Percentiles rank a stretch among this genome's conserved stretches.
phyloP scores from a whole-genome alignment of 2,797 vertebrate species.

The Loris lydekkerianus region DNA sequence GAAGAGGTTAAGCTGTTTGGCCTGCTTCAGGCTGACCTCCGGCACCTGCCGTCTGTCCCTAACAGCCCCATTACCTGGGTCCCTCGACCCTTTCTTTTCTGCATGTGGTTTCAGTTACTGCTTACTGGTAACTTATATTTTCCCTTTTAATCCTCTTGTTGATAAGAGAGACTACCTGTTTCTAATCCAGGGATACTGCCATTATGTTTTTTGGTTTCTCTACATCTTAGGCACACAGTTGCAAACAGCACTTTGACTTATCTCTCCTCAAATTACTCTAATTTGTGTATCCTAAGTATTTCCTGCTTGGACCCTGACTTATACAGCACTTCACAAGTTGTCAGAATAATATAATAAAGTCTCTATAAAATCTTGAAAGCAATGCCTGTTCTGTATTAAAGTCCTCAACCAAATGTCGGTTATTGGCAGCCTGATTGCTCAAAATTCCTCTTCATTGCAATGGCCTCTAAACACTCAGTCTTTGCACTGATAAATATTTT shows the following conservation, averaged over 20 bases:
- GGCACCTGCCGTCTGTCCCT: too few relatives aligned
- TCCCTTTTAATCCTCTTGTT: neutral
- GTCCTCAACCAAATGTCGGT: neutral
- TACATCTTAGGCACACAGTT: neutral
- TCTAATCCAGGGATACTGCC: rapidly evolving
- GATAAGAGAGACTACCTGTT: neutral
- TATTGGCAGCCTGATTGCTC: neutral
- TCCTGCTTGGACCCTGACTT: neutral
- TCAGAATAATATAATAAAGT: conserved; percentile 2
- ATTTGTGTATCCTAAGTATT: neutral
- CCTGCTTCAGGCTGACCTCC: too few relatives aligned
- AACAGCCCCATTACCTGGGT: too few relatives aligned
- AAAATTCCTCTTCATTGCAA: neutral
- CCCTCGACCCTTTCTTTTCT: neutral
- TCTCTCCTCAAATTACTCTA: neutral
- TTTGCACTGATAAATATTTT: conserved; percentile 7
- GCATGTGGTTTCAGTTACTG: neutral
- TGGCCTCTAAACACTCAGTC: neutral
- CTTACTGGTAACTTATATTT: neutral
- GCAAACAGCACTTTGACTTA: neutral
- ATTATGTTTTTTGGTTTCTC: neutral
- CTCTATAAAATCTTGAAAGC: neutral
- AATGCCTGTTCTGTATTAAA: neutral
- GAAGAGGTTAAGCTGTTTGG: too few relatives aligned
- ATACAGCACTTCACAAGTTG: neutral